Conservation (phyloP, 2,888 invertebrate genomes). For the Megamerina dolium region DNA sequence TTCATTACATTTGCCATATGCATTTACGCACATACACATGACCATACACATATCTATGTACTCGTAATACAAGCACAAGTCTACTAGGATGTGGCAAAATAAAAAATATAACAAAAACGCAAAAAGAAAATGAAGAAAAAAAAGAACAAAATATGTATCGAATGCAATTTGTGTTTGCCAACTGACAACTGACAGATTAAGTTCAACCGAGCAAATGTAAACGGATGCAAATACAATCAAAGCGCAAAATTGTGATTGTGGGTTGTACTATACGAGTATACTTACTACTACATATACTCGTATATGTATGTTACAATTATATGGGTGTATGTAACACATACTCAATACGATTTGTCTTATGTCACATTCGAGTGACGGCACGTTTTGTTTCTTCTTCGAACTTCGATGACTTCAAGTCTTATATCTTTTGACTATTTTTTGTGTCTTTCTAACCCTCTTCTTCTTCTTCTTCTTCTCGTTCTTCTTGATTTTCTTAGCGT, state of each 20-base stretch:
- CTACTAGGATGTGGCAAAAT: background rate
- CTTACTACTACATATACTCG: no score
- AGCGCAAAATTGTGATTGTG: no score
- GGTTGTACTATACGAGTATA: no score
- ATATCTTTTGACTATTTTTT: no score
- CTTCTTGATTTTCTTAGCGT: no score
- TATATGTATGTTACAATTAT: no score
- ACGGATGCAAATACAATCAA: constrained; percentile 22
- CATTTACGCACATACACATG: constrained; percentile 18
- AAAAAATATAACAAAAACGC: constrained; percentile 11
- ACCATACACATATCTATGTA: constrained; percentile 4
- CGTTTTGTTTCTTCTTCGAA: constrained; percentile 6
- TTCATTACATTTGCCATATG: constrained; percentile 34
- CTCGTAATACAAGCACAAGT: background rate
- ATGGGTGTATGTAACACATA: constrained; percentile 5
- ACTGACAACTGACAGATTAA: constrained; percentile 10
- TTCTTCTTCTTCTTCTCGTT: no score
- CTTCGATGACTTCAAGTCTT: background rate
- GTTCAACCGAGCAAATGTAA: constrained; percentile 1
- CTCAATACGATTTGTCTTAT: constrained; percentile 41
- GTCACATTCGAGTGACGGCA: constrained; percentile 43
- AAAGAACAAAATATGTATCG: constrained; percentile 1
- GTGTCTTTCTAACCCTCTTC: no score
- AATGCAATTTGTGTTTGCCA: constrained; percentile 8
- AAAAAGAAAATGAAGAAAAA: constrained; percentile 19